Evolutionary conservation across 2,797 vertebrate genomes (phyloP), one percentile per base, ranked within the genome.

Genomic region (Vespertilio murinus): DNA sequence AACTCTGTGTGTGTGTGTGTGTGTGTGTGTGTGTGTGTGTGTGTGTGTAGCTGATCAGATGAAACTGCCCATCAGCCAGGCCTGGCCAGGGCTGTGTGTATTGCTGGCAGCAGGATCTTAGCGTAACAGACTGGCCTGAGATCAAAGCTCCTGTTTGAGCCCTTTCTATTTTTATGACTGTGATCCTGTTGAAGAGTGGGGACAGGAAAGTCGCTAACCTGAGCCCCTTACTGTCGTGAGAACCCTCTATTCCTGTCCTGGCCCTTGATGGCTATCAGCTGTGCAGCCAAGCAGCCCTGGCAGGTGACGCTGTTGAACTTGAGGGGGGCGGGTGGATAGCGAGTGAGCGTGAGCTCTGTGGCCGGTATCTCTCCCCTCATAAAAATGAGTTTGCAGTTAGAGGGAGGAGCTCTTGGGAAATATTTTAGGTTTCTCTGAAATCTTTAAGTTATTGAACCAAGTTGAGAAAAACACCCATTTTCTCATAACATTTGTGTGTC

Each of bases 161-260:
- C 30, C 38, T 38, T 49, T 78, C 82, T 92, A 10, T 90, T 90
- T 94, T 93, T 73, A 69, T 80, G 33, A 35, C 74, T n/a, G 8
- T 54, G 30, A 79, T 65, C 38, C 38, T 77, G 17, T 47, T 73
- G 67, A 47, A 84, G 42, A 49, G 52, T 73, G 40, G 38, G 9
- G 11, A 67, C 74, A 78, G 92, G 90, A 94, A 79, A 83, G 74
- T 71, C 17, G 1, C 47, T 65, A 22, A 75, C 11, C 40, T 6
- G 33, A 61, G 42, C 65, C 59, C 22, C 54, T 38, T 16, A n/a
- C 70, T 71, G 47, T 81, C 3, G 3, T 13, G n/a, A 96, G 49
- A 73, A 35, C 82, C 45, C 0, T 82, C 45, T 25, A 4, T 45
- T 78, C 70, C 88, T 87, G 23, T 30, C 2, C 47, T 56, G 70